Conservation (phyloP, 53 echinoderm and acorn worm genomes). For the Apostichopus leukothele region DNA sequence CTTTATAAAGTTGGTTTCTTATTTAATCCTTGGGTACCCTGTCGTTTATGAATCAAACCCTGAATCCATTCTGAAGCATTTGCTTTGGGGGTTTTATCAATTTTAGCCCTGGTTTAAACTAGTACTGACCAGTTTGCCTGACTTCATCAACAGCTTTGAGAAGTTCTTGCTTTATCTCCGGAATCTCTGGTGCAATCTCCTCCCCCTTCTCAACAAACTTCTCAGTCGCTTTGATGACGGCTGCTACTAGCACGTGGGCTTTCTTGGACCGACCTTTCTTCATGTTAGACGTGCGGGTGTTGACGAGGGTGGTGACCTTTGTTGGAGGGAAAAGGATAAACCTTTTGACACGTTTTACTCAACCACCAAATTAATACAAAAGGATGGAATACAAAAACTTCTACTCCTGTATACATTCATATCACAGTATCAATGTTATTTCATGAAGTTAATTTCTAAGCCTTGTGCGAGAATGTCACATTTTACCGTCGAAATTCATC, state of each 20-base stretch:
- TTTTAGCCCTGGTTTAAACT: too few species aligned
- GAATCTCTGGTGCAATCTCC: slow-evolving; percentile 95
- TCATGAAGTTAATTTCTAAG: too few species aligned
- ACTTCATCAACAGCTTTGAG: slow-evolving; percentile 94
- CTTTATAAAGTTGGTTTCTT: too few species aligned
- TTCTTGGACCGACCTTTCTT: slow-evolving; percentile 99
- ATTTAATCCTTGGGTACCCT: too few species aligned
- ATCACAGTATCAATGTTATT: too few species aligned
- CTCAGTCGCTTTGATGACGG: slow-evolving; percentile 94
- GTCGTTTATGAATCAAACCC: too few species aligned
- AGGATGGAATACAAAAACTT: neutral
- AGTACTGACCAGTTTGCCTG: slow-evolving; percentile 72
- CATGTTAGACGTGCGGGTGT: slow-evolving; percentile 87
- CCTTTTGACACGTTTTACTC: neutral
- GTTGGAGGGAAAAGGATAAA: neutral
- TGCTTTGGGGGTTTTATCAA: too few species aligned
- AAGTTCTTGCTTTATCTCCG: slow-evolving; percentile 85
- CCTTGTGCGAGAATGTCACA: too few species aligned
- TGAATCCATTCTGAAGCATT: too few species aligned
- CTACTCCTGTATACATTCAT: too few species aligned
- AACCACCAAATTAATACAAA: neutral
- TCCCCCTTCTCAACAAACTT: slow-evolving; percentile 95
- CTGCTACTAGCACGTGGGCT: slow-evolving; percentile 93
- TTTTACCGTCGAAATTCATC: too few species aligned
- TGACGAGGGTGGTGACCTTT: slow-evolving; percentile 95